phyloP scores from a whole-genome alignment of 2,113 vertebrate species.

The Jaculus jaculus region DNA sequence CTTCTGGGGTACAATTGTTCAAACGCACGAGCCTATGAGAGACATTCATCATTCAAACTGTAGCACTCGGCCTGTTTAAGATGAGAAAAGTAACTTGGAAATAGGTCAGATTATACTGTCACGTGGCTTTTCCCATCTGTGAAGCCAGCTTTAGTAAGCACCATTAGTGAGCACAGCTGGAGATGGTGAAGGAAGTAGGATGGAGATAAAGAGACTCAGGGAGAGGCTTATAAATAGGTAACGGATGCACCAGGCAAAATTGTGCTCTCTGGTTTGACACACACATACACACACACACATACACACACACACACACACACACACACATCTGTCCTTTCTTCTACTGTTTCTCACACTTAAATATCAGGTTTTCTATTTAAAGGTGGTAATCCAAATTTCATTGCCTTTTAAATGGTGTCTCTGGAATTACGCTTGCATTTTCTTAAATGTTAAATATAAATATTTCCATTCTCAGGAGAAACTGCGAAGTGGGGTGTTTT shows the following conservation, averaged over 20 bases:
- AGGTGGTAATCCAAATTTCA: conserved; percentile 47
- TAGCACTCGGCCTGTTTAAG: not conserved
- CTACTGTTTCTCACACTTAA: conserved; percentile 59
- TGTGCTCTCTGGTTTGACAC: conserved; percentile 27
- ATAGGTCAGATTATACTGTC: no score
- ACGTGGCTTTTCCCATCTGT: no score
- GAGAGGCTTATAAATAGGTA: not conserved
- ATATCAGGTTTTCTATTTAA: conserved; percentile 68
- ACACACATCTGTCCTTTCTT: conserved; percentile 41
- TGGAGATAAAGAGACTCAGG: not conserved
- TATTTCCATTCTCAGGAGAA: conserved; percentile 54
- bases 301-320: no score
- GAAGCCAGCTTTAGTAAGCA: no score
- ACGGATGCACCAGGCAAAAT: not conserved
- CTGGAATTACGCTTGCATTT: conserved; percentile 53
- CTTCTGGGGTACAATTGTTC: no score
- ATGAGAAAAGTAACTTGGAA: no score
- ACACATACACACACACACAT: no score
- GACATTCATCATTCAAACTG: no score
- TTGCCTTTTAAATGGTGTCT: conserved; percentile 57
- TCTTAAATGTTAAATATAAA: conserved; percentile 63
- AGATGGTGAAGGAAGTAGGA: not conserved
- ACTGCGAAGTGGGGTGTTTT: conserved; percentile 52
- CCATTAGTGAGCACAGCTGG: no score
- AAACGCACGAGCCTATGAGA: not conserved